Evolutionary conservation across 2,797 vertebrate species (phyloP).

Genomic region (Hemibagrus guttatus): DNA sequence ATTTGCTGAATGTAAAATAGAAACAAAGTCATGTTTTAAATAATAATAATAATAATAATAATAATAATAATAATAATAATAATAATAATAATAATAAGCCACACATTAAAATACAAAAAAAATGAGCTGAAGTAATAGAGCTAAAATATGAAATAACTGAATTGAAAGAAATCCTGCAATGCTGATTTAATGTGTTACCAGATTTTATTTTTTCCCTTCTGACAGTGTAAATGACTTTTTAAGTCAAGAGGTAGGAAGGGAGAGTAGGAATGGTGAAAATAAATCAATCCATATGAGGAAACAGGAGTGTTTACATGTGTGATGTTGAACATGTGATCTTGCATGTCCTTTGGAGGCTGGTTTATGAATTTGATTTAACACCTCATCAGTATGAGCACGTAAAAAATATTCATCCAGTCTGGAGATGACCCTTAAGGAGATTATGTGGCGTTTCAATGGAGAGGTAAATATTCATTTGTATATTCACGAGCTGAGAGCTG

Average conservation of each 20-base stretch:
- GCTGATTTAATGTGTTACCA: background rate
- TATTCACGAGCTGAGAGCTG: background rate
- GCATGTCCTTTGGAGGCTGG: background rate
- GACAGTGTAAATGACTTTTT: background rate
- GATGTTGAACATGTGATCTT: background rate
- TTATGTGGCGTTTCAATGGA: background rate
- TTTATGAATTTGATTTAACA: background rate
- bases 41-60: too few relatives aligned
- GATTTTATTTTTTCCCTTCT: background rate
- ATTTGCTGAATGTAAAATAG: background rate
- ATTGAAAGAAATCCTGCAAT: background rate
- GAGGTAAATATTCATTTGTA: constrained; percentile 27
- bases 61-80: background rate
- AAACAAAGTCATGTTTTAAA: background rate
- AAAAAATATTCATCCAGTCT: constrained; percentile 53
- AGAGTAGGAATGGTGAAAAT: background rate
- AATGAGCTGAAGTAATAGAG: background rate
- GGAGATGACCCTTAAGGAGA: constrained; percentile 34
- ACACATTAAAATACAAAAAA: background rate
- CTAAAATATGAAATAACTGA: background rate
- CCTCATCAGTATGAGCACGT: background rate
- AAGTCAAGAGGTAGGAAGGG: background rate
- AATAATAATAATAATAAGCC: background rate
- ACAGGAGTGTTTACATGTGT: background rate
- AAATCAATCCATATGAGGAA: background rate